These are phyloP conservation scores for Crossoptilon crossoptilon DNA, from an alignment of 2,797 vertebrate genomes.

Conservation along the genomic window DNA sequence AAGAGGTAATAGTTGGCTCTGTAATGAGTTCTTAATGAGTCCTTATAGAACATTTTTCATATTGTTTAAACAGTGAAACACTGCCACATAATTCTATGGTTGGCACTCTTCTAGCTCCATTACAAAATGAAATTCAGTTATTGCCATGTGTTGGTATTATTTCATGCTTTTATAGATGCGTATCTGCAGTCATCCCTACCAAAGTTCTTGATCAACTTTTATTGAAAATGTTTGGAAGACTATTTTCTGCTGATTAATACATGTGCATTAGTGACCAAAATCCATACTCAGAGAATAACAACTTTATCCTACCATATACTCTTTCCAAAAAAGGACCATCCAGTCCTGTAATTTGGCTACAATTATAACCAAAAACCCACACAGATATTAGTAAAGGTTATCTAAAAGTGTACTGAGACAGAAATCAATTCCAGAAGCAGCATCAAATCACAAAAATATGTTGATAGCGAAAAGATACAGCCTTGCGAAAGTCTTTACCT, in stretches of 20 bases:
- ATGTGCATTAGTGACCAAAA: not conserved
- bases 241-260: not conserved
- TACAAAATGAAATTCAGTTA: not conserved
- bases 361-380: not conserved
- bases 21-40: not conserved
- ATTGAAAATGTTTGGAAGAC: not conserved
- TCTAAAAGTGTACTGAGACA: not conserved
- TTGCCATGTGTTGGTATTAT: not conserved
- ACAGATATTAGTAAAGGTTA: not conserved
- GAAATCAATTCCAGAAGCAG: not conserved
- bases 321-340: not conserved
- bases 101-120: not conserved
- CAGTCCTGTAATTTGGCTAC: not conserved
- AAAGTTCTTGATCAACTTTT: not conserved
- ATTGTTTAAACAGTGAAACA: not conserved
- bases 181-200: not conserved
- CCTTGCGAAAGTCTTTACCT: not conserved
- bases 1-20: not conserved
- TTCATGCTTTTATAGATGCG: not conserved
- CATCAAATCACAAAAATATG: not conserved
- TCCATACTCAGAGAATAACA: not conserved
- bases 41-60: not conserved
- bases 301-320: not conserved
- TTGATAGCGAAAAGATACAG: not conserved
- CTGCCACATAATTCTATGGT: accelerated